Percentiles rank a stretch among this genome's conserved stretches.
These are phyloP conservation scores for Elysia crispata DNA, from an alignment of 2,888 invertebrate genomes.

Conservation along the genomic window DNA sequence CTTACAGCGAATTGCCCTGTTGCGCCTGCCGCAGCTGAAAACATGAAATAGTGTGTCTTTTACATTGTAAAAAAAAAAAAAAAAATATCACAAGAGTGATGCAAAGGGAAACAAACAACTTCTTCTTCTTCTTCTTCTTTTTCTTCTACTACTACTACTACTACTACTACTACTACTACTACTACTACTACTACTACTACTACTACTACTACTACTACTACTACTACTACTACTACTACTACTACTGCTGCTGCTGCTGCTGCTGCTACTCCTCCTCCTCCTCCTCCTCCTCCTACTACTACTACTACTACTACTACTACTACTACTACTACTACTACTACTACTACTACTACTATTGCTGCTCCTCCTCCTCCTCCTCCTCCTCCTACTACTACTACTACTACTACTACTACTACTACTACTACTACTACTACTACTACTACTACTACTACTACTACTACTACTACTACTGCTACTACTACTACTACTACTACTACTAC, in stretches of 20 bases:
- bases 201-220: slow-evolving; percentile 3
- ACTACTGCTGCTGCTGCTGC: background rate
- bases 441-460: slow-evolving; percentile 9
- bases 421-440: slow-evolving; percentile 9
- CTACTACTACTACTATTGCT: slow-evolving; percentile 2
- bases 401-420: slow-evolving; percentile 9
- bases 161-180: slow-evolving; percentile 9
- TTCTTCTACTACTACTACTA: slow-evolving; percentile 9
- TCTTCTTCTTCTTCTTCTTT: background rate
- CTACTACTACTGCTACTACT: slow-evolving; percentile 1
- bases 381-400: slow-evolving; percentile 9
- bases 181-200: slow-evolving; percentile 9
- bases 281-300: too few species aligned
- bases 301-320: slow-evolving; percentile 9
- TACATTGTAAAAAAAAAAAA: too few species aligned
- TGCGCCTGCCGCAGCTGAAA: too few species aligned
- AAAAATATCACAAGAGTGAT: too few species aligned
- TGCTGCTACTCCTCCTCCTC: too few species aligned
- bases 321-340: slow-evolving; percentile 9
- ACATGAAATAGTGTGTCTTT: too few species aligned
- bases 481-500: slow-evolving; percentile 9
- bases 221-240: slow-evolving; percentile 9
- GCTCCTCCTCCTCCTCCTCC: too few species aligned
- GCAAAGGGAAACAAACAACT: too few species aligned
- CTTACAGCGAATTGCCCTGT: too few species aligned